Percentiles rank a stretch among this genome's conserved stretches.
phyloP scores from a whole-genome alignment of 2,113 vertebrate genomes.

The Mobula birostris region DNA sequence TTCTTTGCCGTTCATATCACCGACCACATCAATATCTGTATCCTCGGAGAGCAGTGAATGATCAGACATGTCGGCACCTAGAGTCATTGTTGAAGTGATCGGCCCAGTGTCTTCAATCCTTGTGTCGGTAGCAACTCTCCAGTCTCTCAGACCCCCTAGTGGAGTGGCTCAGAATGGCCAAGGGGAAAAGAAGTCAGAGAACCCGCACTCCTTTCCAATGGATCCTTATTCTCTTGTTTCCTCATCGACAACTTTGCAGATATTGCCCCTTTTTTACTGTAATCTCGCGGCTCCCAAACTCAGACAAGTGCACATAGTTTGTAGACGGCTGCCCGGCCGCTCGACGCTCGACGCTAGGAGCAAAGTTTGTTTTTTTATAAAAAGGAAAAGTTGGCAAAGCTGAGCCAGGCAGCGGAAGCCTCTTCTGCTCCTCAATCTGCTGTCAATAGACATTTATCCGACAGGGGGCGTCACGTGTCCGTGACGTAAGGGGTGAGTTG shows the following conservation, averaged over 20 bases:
- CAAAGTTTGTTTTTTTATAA: background rate
- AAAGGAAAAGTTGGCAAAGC: background rate
- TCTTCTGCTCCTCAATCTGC: constrained; percentile 51
- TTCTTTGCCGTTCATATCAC: constrained; percentile 67
- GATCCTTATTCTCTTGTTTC: constrained; percentile 1
- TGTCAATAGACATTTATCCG: constrained; percentile 64
- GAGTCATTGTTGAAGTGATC: constrained; percentile 64
- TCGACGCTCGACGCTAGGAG: background rate
- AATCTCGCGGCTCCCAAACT: constrained; percentile 41
- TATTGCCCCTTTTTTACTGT: background rate
- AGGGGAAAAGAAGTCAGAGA: background rate
- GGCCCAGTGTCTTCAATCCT: constrained; percentile 1
- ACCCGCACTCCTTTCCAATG: background rate
- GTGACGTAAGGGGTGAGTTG: constrained; percentile 55
- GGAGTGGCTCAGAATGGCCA: constrained; percentile 21
- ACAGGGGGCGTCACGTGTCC: constrained; percentile 57
- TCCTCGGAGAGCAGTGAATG: constrained; percentile 75
- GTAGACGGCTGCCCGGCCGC: background rate
- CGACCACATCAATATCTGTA: constrained; percentile 90
- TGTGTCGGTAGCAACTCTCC: constrained; percentile 22
- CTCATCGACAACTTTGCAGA: constrained; percentile 24
- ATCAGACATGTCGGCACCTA: constrained; percentile 75
- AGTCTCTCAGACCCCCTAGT: constrained; percentile 22
- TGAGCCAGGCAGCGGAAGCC: constrained; percentile 44
- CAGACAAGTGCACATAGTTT: background rate